Conservation (phyloP, 1,140 invertebrate species). For the Ctenoplectra terminalis region DNA sequence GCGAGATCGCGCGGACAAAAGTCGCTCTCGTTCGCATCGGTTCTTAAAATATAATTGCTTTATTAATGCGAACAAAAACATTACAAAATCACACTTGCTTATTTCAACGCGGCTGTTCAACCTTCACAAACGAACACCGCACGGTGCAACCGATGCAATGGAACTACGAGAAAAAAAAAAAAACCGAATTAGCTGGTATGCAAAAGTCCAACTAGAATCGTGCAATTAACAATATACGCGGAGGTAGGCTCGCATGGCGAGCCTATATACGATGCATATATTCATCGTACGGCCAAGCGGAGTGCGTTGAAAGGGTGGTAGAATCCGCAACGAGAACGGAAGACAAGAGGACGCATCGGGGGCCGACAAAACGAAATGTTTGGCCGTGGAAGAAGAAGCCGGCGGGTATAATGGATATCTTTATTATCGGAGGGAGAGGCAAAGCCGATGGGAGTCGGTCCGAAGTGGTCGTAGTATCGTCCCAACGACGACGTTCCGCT, state of each 20-base stretch:
- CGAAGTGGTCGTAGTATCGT: conserved; percentile 36
- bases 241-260: not conserved
- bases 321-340: conserved; percentile 16
- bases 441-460: conserved; percentile 39
- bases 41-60: too few species aligned
- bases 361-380: conserved; percentile 57
- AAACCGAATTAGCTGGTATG: too few species aligned
- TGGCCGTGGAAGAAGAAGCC: conserved; percentile 57
- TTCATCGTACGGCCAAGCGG: conserved; percentile 13
- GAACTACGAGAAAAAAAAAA: too few species aligned
- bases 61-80: too few species aligned
- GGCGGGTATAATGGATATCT: conserved; percentile 70
- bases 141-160: too few species aligned
- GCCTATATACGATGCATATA: conserved; percentile 25
- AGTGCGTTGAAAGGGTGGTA: conserved; percentile 41
- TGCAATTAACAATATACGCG: conserved; percentile 11
- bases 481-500: conserved; percentile 32
- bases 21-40: too few species aligned
- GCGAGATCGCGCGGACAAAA: too few species aligned
- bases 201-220: too few species aligned
- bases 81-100: too few species aligned
- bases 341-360: conserved; percentile 17
- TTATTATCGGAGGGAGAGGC: conserved; percentile 65
- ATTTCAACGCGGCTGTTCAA: too few species aligned
- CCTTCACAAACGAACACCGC: too few species aligned